Evolutionary conservation across 1,140 invertebrate genomes (phyloP).

Genomic region (Parasteatoda tepidariorum): DNA sequence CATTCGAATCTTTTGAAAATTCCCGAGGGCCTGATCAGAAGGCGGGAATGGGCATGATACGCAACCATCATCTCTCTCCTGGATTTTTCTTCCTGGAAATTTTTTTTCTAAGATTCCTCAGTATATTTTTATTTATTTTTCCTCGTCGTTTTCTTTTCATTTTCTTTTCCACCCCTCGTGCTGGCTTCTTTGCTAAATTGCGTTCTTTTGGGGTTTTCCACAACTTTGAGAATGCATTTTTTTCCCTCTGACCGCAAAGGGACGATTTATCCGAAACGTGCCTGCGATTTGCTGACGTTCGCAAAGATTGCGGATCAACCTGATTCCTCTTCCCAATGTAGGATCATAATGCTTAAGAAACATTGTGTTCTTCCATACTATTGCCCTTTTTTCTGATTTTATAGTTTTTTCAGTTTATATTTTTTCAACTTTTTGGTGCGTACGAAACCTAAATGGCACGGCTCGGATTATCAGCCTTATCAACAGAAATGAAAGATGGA

Average conservation of each 20-base stretch:
- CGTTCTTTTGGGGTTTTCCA: background rate
- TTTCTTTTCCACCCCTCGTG: background rate
- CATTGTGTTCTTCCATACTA: background rate
- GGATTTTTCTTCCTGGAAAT: background rate
- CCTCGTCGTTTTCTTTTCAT: background rate
- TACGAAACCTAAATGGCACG: too few relatives aligned
- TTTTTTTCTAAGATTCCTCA: background rate
- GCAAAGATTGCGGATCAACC: background rate
- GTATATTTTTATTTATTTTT: background rate
- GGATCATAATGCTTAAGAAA: background rate
- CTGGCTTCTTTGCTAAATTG: constrained; percentile 19
- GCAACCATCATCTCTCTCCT: background rate
- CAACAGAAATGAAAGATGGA: too few relatives aligned
- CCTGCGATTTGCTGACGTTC: background rate
- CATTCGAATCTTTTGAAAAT: background rate
- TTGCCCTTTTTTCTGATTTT: background rate
- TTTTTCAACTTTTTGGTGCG: too few relatives aligned
- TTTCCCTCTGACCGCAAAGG: background rate
- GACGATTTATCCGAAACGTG: constrained; percentile 30
- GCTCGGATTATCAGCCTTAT: too few relatives aligned
- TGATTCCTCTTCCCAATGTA: background rate
- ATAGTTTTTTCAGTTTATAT: too few relatives aligned
- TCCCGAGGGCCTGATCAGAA: constrained; percentile 25
- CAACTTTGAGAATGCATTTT: background rate
- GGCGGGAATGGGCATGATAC: constrained; percentile 12